Evolutionary conservation across 2,113 vertebrate species (phyloP), one percentile per base, ranked within the genome.

Genomic region (Nibea albiflora): DNA sequence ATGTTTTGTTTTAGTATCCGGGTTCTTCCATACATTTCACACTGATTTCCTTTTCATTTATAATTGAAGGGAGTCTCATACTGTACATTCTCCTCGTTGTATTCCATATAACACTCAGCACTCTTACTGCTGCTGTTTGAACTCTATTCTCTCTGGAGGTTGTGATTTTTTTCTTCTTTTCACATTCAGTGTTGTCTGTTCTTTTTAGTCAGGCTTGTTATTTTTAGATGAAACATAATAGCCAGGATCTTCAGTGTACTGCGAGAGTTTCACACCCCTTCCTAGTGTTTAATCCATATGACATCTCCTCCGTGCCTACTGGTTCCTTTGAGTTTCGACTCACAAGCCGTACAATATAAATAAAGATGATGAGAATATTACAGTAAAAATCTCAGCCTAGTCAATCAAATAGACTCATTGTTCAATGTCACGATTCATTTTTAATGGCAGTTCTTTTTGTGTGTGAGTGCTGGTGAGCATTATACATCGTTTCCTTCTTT

Each of bases 201-300:
- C 94, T 95, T 95, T 94, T 92, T 81, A 95, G 95, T 95, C 94
- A 92, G 93, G 94, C 92, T 95, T 95, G 96, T 94, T 95, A 94
- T 95, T 93, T 95, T 95, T 94, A 93, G 89, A 93, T 94, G 88
- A 94, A 93, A 94, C 88, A 81, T 90, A 89, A 92, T 91, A 91
- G 91, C 84, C 91, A 86, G 92, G 72, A 92, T 91, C 86, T 86
- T 88, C 88, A 91, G 88, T 88, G 85, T 81, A 85, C 89, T 92
- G 80, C 89, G 87, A 90, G 88, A 92, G 76, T 90, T 92, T 91
- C 91, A 88, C 89, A 91, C 78, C 75, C 84, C 73, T 90, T 92
- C 86, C 76, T 84, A 73, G 79, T 92, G 90, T 92, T 92, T 91
- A 93, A 93, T 93, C 91, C 90, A 89, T 90, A 90, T 87, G 89